Evolutionary conservation across 2,113 vertebrate genomes (phyloP).

Genomic region (Lucifuga dentata): DNA sequence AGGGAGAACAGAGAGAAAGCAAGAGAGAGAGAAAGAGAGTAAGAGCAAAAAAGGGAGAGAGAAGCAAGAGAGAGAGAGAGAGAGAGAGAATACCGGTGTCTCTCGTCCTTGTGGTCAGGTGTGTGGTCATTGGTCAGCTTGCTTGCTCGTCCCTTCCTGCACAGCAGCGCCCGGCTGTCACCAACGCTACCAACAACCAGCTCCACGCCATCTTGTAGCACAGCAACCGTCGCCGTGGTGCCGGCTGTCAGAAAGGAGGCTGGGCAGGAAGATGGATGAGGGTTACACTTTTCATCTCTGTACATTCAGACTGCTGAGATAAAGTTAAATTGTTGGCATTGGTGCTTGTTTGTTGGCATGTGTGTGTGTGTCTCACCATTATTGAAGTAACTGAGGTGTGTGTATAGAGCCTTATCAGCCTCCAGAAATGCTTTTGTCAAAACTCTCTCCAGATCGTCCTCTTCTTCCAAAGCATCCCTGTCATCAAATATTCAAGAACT

Average conservation of each 20-base stretch:
- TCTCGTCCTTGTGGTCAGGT: constrained; percentile 93
- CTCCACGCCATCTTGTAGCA: constrained; percentile 91
- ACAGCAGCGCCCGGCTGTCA: constrained; percentile 94
- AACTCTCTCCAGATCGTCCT: constrained; percentile 91
- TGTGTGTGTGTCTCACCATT: constrained; percentile 84
- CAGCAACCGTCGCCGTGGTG: constrained; percentile 94
- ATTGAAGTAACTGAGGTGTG: constrained; percentile 85
- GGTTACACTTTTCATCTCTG: no score
- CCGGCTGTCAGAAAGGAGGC: constrained; percentile 82
- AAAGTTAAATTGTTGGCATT: no score
- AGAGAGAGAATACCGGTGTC: constrained; percentile 84
- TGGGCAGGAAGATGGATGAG: not conserved
- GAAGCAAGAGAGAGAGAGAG: not conserved
- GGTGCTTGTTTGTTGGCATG: not conserved
- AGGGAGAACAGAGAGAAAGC: no score
- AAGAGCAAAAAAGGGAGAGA: not conserved
- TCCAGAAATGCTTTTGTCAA: constrained; percentile 91
- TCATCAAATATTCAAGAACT: constrained; percentile 2
- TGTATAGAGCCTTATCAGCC: constrained; percentile 87
- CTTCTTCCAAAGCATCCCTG: constrained; percentile 89
- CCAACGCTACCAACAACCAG: constrained; percentile 93
- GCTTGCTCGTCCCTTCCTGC: constrained; percentile 88
- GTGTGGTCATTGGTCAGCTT: constrained; percentile 94
- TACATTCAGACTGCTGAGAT: no score
- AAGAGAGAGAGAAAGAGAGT: not conserved